These are phyloP conservation scores for Salmo trutta DNA, from an alignment of 2,797 vertebrate species.

Conservation along the genomic window DNA sequence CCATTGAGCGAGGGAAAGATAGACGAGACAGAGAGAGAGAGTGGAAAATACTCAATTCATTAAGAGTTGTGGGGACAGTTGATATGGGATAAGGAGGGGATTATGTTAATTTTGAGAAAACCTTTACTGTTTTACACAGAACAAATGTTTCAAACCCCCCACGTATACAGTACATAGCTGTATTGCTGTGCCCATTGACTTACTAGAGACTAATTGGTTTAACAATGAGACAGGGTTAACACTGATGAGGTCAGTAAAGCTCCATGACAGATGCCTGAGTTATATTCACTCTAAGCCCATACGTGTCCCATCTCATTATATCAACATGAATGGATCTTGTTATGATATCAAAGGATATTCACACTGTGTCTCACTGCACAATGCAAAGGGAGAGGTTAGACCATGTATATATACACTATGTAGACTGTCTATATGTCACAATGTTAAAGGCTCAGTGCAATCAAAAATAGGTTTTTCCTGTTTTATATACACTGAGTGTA, in stretches of 20 bases:
- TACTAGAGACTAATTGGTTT: not conserved
- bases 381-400: conserved; percentile 18
- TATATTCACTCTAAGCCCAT: conserved; percentile 56
- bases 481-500: too few species aligned
- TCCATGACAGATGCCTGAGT: conserved; percentile 57
- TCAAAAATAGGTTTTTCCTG: too few species aligned
- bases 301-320: conserved; percentile 14
- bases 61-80: not conserved
- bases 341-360: conserved; percentile 15
- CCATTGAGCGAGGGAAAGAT: not conserved
- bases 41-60: not conserved
- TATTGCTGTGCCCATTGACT: not conserved
- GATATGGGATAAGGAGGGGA: not conserved
- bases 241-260: conserved; percentile 47
- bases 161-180: not conserved
- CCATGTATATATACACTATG: not conserved
- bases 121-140: not conserved
- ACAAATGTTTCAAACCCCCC: not conserved
- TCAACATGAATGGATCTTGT: conserved; percentile 13
- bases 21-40: not conserved
- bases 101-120: not conserved
- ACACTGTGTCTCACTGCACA: conserved; percentile 6
- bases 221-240: conserved; percentile 57
- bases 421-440: too few species aligned
- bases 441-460: too few species aligned